phyloP scores from a whole-genome alignment of 2,797 vertebrate genomes.

The Phrynocephalus vlangalii region DNA sequence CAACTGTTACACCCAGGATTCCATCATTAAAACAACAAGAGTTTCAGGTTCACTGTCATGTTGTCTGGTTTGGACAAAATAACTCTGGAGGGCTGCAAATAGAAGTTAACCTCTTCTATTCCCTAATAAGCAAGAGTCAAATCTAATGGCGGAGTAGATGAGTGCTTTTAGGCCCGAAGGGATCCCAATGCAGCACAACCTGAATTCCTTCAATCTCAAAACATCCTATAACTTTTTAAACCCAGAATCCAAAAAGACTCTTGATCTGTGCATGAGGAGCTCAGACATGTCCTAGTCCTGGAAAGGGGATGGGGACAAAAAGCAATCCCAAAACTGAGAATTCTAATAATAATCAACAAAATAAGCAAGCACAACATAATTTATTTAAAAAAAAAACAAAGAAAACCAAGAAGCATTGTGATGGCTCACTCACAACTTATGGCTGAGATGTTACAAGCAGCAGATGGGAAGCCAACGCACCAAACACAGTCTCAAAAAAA shows the following conservation, averaged over 20 bases:
- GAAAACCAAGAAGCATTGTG: conserved; percentile 74
- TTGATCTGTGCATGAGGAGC: conserved; percentile 45
- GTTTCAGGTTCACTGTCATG: neutral
- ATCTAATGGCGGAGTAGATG: neutral
- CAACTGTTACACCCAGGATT: neutral
- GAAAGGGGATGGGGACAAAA: conserved; percentile 62
- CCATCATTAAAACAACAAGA: neutral
- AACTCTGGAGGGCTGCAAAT: conserved; percentile 31
- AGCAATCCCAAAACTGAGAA: conserved; percentile 52
- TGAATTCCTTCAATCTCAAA: conserved; percentile 40
- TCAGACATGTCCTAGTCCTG: conserved; percentile 51
- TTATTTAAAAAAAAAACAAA: conserved; percentile 36
- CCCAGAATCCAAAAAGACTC: conserved; percentile 45
- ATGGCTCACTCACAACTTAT: conserved; percentile 80
- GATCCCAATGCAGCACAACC: conserved; percentile 6
- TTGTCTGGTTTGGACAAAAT: conserved; percentile 26
- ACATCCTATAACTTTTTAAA: conserved; percentile 19
- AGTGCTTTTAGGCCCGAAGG: neutral
- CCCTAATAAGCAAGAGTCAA: conserved; percentile 44
- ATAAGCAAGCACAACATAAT: conserved; percentile 66
- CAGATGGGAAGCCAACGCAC: conserved; percentile 78
- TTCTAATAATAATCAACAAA: conserved; percentile 69
- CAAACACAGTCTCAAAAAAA: conserved; percentile 79
- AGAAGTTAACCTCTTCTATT: conserved; percentile 7
- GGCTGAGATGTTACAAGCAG: conserved; percentile 79